phyloP scores from a whole-genome alignment of 2,797 vertebrate species.

The Knipowitschia caucasica region DNA sequence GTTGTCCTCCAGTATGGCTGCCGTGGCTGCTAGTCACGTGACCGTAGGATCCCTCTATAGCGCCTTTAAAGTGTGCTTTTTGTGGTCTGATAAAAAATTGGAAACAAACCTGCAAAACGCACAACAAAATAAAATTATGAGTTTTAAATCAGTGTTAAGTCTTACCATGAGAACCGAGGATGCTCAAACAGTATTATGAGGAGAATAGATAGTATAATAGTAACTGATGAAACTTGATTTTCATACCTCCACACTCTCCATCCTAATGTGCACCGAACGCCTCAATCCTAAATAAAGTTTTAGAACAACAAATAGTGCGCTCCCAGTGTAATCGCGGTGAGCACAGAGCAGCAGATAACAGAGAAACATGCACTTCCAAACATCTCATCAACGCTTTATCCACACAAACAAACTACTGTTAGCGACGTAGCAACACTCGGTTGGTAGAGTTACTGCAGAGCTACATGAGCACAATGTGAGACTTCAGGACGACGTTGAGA shows the following conservation, averaged over 20 bases:
- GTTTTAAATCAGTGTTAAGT: conserved; percentile 2
- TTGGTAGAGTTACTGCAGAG: conserved; percentile 17
- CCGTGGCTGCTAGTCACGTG: too few species aligned
- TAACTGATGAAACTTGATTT: too few species aligned
- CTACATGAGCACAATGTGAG: conserved; percentile 42
- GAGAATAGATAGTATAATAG: too few species aligned
- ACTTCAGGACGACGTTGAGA: conserved; percentile 56
- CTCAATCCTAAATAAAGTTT: too few species aligned
- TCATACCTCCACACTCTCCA: too few species aligned
- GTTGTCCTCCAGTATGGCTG: too few species aligned
- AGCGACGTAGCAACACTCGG: conserved; percentile 36
- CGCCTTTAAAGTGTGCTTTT: neutral
- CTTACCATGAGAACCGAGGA: conserved; percentile 2
- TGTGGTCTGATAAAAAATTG: conserved; percentile 4
- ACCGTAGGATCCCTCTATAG: too few species aligned
- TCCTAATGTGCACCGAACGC: too few species aligned
- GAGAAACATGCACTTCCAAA: conserved; percentile 58
- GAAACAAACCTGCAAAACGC: neutral
- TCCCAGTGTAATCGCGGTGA: conserved; percentile 37
- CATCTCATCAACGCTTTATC: conserved; percentile 50
- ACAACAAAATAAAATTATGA: conserved; percentile 11
- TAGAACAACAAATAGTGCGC: too few species aligned
- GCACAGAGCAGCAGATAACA: conserved; percentile 65
- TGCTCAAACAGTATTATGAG: neutral
- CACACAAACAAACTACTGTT: conserved; percentile 40